These are phyloP conservation scores for Oncorhynchus kisutch DNA, from an alignment of 2,113 vertebrate species.

Conservation along the genomic window DNA sequence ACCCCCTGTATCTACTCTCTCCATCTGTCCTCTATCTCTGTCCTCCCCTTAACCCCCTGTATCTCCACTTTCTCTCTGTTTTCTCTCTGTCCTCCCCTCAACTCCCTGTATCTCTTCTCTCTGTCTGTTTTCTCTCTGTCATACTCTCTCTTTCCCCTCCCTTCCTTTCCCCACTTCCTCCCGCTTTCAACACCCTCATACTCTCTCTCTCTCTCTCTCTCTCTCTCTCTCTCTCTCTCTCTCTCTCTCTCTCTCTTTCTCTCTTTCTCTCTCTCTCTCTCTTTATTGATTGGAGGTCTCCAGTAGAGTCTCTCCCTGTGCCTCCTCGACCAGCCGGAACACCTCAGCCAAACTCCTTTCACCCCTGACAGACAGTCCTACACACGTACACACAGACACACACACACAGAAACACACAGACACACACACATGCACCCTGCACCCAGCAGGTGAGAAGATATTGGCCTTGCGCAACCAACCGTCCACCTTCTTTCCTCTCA, in stretches of 20 bases:
- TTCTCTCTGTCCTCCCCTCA: no score
- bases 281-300: slow-evolving; percentile 1
- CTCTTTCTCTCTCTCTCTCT: background rate
- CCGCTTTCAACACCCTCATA: background rate
- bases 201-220: no score
- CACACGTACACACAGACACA: background rate
- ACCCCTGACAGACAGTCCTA: slow-evolving; percentile 32
- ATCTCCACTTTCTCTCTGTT: no score
- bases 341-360: slow-evolving; percentile 36
- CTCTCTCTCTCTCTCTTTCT: background rate
- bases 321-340: slow-evolving; percentile 27
- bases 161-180: background rate
- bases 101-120: no score
- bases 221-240: background rate
- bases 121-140: no score
- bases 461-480: slow-evolving; percentile 18
- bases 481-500: background rate
- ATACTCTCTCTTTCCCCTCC: no score
- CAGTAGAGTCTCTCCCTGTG: slow-evolving; percentile 3
- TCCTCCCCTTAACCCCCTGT: no score
- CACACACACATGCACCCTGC: background rate
- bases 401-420: background rate
- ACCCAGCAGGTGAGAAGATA: slow-evolving; percentile 16
- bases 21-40: no score
- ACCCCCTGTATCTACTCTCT: no score